These are phyloP conservation scores for Liopterus haemorrhoidalis DNA, from an alignment of 2,888 invertebrate genomes.

Conservation along the genomic window DNA sequence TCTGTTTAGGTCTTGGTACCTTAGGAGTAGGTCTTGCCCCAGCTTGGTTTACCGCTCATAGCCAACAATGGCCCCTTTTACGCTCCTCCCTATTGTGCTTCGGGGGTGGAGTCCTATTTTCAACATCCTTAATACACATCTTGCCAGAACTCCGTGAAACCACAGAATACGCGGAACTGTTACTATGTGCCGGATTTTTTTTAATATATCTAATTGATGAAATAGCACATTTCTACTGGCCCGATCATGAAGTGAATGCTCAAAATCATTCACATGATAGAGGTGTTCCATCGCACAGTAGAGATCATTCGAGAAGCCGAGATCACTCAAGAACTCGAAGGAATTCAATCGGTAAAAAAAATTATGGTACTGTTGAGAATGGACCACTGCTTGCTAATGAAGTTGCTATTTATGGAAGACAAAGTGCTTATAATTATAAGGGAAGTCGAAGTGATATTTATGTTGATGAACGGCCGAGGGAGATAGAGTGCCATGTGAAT, in stretches of 20 bases:
- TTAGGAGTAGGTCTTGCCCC: constrained; percentile 66
- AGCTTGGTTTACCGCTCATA: constrained; percentile 54
- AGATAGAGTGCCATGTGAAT: constrained; percentile 60
- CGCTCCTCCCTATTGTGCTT: constrained; percentile 69
- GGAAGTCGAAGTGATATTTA: constrained; percentile 34
- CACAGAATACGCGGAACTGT: constrained; percentile 56
- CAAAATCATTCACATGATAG: constrained; percentile 15
- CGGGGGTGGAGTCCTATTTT: constrained; percentile 73
- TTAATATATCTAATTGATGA: constrained; percentile 68
- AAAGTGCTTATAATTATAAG: constrained; percentile 33
- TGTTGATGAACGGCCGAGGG: constrained; percentile 36
- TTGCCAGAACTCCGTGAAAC: constrained; percentile 68
- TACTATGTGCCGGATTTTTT: constrained; percentile 65
- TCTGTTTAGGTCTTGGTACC: constrained; percentile 62
- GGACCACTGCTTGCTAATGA: constrained; percentile 17
- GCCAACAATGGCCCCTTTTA: constrained; percentile 55
- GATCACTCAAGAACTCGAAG: constrained; percentile 14
- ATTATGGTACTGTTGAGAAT: constrained; percentile 14
- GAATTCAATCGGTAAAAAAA: constrained; percentile 14
- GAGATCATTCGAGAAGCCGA: constrained; percentile 7
- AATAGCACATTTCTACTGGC: constrained; percentile 61
- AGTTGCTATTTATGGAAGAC: constrained; percentile 24
- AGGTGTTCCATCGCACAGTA: constrained; percentile 9
- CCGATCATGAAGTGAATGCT: constrained; percentile 39
- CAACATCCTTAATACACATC: constrained; percentile 73